Percentiles rank a stretch among this genome's conserved stretches.
These are phyloP conservation scores for Enteromius thamalakanensis DNA, from an alignment of 2,797 vertebrate species.

Conservation along the genomic window DNA sequence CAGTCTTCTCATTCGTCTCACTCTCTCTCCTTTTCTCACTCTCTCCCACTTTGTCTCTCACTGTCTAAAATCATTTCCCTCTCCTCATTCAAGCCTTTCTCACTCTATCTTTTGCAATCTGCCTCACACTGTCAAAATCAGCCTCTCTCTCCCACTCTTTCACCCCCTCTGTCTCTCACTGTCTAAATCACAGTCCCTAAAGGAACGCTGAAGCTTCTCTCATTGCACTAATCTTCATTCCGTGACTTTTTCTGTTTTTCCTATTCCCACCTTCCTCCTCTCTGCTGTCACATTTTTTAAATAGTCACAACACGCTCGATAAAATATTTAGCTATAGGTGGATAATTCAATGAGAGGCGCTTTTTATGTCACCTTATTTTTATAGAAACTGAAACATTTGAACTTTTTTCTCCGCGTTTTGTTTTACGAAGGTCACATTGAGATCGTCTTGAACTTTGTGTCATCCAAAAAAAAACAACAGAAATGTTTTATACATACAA, in stretches of 20 bases:
- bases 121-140: constrained; percentile 28
- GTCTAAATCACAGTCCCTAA: constrained; percentile 12
- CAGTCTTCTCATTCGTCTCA: constrained; percentile 47
- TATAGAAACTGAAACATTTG: background rate
- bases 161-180: constrained; percentile 28
- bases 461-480: background rate
- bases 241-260: background rate
- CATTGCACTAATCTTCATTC: constrained; percentile 12
- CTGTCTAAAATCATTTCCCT: constrained; percentile 17
- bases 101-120: constrained; percentile 27
- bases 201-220: constrained; percentile 14
- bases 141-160: constrained; percentile 27
- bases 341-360: background rate
- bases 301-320: background rate
- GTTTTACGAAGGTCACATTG: background rate
- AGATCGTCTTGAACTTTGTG: too few relatives aligned
- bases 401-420: background rate
- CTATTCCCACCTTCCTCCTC: background rate
- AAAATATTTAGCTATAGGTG: background rate
- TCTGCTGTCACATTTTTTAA: background rate
- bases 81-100: constrained; percentile 47
- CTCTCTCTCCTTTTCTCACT: constrained; percentile 28
- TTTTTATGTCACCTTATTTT: background rate
- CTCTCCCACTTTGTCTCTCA: constrained; percentile 19
- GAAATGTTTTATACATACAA: background rate